Evolutionary conservation across 2,888 invertebrate genomes (phyloP).

Genomic region (Caenorhabditis wallacei): DNA sequence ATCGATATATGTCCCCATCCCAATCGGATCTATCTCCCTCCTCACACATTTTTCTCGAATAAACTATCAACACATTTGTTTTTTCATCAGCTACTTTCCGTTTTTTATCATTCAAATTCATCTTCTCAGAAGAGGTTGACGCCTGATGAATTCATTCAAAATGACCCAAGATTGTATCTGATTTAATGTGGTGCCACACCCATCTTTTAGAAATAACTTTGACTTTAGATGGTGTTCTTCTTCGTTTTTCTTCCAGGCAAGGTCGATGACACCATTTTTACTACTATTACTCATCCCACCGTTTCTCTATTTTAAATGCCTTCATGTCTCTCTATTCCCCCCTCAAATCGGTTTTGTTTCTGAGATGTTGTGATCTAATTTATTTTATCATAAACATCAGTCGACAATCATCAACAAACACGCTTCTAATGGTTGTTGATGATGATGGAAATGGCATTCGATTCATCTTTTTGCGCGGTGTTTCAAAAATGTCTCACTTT

Average conservation of each 20-base stretch:
- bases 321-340: constrained; percentile 7
- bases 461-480: constrained; percentile 27
- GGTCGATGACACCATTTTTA: constrained; percentile 45
- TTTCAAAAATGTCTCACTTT: constrained; percentile 47
- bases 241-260: constrained; percentile 36
- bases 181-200: constrained; percentile 26
- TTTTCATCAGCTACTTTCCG: constrained; percentile 3
- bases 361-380: constrained; percentile 44
- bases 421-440: constrained; percentile 41
- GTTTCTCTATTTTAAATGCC: constrained; percentile 52
- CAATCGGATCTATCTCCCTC: constrained; percentile 33
- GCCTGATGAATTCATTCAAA: constrained; percentile 22
- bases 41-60: constrained; percentile 32
- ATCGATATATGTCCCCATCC: constrained; percentile 43
- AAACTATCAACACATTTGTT: constrained; percentile 18
- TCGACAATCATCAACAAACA: constrained; percentile 52
- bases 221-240: constrained; percentile 25
- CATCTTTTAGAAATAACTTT: constrained; percentile 11
- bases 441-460: constrained; percentile 45
- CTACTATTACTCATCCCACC: constrained; percentile 46
- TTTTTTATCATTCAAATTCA: constrained; percentile 25
- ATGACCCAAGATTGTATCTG: constrained; percentile 40
- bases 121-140: neutral
- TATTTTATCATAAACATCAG: constrained; percentile 53
- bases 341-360: constrained; percentile 11